These are phyloP conservation scores for Amphiprion percula DNA, from an alignment of 2,113 vertebrate genomes.

Conservation along the genomic window DNA sequence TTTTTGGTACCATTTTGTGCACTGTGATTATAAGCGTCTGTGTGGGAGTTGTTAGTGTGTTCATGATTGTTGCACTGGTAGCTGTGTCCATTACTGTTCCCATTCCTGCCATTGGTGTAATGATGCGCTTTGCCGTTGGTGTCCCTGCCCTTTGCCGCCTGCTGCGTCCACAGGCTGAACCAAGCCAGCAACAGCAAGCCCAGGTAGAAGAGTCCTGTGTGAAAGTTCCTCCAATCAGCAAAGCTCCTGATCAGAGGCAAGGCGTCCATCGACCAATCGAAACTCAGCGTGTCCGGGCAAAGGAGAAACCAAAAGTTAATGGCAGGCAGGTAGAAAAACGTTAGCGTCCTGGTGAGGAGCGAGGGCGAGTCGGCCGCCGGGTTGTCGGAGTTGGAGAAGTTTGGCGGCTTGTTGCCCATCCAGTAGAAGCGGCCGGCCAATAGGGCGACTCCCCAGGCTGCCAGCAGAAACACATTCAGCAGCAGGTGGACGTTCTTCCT, in stretches of 20 bases:
- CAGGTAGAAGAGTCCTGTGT: conserved; percentile 90
- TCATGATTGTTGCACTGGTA: conserved; percentile 89
- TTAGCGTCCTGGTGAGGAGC: conserved; percentile 89
- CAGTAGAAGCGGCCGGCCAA: conserved; percentile 94
- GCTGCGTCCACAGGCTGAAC: conserved; percentile 84
- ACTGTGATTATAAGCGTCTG: conserved; percentile 79
- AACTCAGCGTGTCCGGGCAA: conserved; percentile 96
- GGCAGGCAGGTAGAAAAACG: conserved; percentile 94
- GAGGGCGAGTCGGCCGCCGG: conserved; percentile 94
- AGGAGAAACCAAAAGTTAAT: conserved; percentile 96
- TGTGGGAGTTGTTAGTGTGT: conserved; percentile 82
- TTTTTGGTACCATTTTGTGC: conserved; percentile 91
- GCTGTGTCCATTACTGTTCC: conserved; percentile 92
- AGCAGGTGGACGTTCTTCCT: conserved; percentile 90
- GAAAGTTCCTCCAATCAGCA: conserved; percentile 92
- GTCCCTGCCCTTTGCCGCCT: conserved; percentile 79
- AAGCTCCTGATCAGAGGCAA: conserved; percentile 92
- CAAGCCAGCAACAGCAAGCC: conserved; percentile 89
- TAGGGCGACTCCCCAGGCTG: conserved; percentile 89
- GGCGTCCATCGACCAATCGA: conserved; percentile 99
- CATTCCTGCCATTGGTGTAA: conserved; percentile 89
- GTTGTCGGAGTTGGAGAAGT: conserved; percentile 99
- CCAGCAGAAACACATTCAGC: conserved; percentile 90
- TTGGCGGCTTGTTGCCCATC: conserved; percentile 99
- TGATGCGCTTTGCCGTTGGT: conserved; percentile 87